Base-by-base conservation (phyloP, 1,140 invertebrate species). In the Pogonomyrmex barbatus region DNA sequence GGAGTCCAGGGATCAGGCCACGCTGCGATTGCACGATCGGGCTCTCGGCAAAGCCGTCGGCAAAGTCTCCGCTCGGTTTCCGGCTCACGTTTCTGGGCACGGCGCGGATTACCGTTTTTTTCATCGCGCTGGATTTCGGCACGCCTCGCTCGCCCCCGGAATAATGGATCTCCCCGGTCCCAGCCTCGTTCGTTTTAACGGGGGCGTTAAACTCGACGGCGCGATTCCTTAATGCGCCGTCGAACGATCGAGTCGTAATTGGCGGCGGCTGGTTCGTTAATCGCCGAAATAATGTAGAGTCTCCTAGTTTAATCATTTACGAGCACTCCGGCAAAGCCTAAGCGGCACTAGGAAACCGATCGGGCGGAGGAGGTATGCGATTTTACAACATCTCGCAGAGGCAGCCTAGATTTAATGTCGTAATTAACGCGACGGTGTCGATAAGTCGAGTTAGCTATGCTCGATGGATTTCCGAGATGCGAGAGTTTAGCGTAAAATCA, bases 261-360 rank as follows among this genome's bases (percentile, higher is more conserved):
- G 68, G n/a, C 68, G 42, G 39, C 79, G 79, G 68, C 12, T 83
- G 42, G 42, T 60, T 50, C 77, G 63, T 81, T 75, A 75, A 83
- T 47, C 79, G 68, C 56, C 68, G 54, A 54, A 73, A 83, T 83
- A 83, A 82, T 71, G 67, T 58, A 71, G 24, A 82, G 42, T 70
- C 65, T 81, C 39, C 63, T 39, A 83, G 54, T 45, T 83, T 73
- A 62, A 75, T 83, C 79, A 83, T 83, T 83, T 83, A 83, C 54
- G 79, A 83, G 79, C 68, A 73, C 68, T 73, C 2, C 42, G 42
- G 17, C 33, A 17, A 83, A 75, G 79, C 54, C 52, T 73, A 75
- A 73, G 10, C 52, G 12, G 17, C 58, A 4, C 42, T 68, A 12
- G 42, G 68, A 36, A 58, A 36, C 54, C 68, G 56, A 75, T 83